Base-by-base conservation (phyloP, 2,113 vertebrate genomes). In the Neotragus moschatus region DNA sequence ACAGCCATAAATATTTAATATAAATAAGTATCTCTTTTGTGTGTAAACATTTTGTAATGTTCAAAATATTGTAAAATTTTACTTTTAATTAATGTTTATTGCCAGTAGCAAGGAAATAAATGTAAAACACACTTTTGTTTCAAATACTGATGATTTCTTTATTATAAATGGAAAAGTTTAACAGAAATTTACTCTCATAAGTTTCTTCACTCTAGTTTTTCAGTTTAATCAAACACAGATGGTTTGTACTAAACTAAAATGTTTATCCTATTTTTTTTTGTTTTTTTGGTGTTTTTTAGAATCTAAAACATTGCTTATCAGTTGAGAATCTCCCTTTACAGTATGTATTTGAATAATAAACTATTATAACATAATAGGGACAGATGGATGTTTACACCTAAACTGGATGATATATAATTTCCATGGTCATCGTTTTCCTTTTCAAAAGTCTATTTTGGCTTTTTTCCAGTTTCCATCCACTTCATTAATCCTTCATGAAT, bases 401-500 rank as follows among this genome's bases (percentile, higher is more conserved):
- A 96, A 86, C 33, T n/a, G 90, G 94, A 93, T 75, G 73, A 85
- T 89, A 43, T n/a, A 45, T 81, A 66, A 95, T 96, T 97, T 97
- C 93, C 90, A 58, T 39, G 86, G 92, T 80, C 89, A 89, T 95
- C 47, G 17, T 80, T 90, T 91, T 96, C 66, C 28, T 15, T 80
- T 86, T 94, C 49, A 79, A 58, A 98, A 94, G 51, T 56, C 63
- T 66, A 2, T 28, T 70, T 80, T 98, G 98, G 96, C 93, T 87
- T 80, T 70, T 81, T 28, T 90, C 90, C 97, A 84, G 33, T 87
- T 92, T 92, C 73, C 9, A 84, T 88, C 53, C 19, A 87, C 94
- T 88, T 97, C 92, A 91, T 98, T 93, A 90, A 92, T 93, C 73
- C 92, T 89, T 43, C 39, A 61, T 55, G 93, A 93, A 95, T 97